These are phyloP conservation scores for Onychostoma macrolepis DNA, from an alignment of 2,113 vertebrate species.

Conservation along the genomic window DNA sequence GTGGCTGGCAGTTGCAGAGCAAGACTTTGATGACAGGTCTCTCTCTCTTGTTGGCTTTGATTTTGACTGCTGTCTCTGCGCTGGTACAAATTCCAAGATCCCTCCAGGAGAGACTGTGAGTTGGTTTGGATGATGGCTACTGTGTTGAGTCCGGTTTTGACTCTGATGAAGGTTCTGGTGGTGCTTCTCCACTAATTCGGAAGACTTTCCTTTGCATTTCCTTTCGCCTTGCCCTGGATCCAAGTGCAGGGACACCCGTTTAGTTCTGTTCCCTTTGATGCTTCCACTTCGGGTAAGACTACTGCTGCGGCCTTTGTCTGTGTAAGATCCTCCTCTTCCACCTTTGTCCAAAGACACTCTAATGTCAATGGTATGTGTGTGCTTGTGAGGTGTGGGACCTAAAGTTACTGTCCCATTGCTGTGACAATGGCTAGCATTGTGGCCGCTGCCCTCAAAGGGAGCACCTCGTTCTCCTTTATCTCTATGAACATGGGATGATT, in stretches of 20 bases:
- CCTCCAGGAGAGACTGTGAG: conserved; percentile 68
- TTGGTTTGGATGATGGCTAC: conserved; percentile 66
- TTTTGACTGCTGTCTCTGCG: conserved; percentile 69
- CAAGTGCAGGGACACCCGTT: conserved; percentile 66
- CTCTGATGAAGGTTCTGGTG: conserved; percentile 61
- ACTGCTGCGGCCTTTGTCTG: conserved; percentile 62
- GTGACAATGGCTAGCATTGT: conserved; percentile 73
- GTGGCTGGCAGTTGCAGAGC: conserved; percentile 47
- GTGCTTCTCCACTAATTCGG: conserved; percentile 61
- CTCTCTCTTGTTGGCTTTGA: conserved; percentile 67
- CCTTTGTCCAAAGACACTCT: conserved; percentile 74
- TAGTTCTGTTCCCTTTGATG: conserved; percentile 64
- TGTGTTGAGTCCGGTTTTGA: conserved; percentile 42
- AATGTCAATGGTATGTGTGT: conserved; percentile 79
- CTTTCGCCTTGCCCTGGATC: conserved; percentile 69
- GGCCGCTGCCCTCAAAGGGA: conserved; percentile 54
- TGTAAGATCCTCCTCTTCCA: conserved; percentile 51
- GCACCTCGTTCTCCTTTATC: conserved; percentile 65
- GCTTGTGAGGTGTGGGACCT: conserved; percentile 72
- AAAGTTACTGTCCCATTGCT: conserved; percentile 78
- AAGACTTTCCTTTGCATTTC: conserved; percentile 61
- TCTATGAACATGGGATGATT: conserved; percentile 64
- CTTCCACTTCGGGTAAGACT: conserved; percentile 68
- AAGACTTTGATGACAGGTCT: conserved; percentile 58
- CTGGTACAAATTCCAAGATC: conserved; percentile 75